A percentile compares a stretch with the other conserved stretches of the same genome.
Conservation (phyloP, 2,888 invertebrate species). For the Meiosimyza platycephala region DNA sequence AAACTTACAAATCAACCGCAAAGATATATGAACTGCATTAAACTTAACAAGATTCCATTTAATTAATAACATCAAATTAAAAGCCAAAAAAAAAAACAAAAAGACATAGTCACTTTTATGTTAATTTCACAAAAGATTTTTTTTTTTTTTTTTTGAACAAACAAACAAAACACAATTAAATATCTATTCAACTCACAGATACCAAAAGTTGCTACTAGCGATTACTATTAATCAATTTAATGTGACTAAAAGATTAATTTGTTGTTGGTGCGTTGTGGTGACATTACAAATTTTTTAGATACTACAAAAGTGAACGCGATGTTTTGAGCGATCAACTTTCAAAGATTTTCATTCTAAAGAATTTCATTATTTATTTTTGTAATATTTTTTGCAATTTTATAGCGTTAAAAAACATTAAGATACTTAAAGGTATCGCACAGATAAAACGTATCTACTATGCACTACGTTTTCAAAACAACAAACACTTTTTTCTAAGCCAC, state of each 20-base stretch:
- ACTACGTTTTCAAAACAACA: too few species aligned
- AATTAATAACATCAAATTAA: background rate
- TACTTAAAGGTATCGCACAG: too few species aligned
- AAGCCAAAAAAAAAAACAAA: background rate
- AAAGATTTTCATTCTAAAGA: too few species aligned
- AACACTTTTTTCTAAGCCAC: background rate
- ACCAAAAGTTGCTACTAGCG: slow-evolving; percentile 10
- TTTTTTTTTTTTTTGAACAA: too few species aligned
- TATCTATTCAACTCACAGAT: slow-evolving; percentile 8
- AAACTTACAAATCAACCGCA: background rate
- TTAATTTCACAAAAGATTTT: too few species aligned
- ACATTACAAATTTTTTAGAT: too few species aligned
- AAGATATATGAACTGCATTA: background rate
- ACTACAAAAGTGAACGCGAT: too few species aligned
- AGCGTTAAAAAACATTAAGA: too few species aligned
- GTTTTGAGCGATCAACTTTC: too few species aligned
- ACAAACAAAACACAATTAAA: background rate
- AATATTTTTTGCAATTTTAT: too few species aligned
- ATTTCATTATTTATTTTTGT: too few species aligned
- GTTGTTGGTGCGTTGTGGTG: background rate
- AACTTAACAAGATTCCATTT: background rate
- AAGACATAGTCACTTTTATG: background rate
- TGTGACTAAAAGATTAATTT: slow-evolving; percentile 16
- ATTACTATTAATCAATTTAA: slow-evolving; percentile 13
- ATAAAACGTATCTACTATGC: too few species aligned